Evolutionary conservation across 1,140 invertebrate species (phyloP).

Genomic region (Globodera ellingtonae): DNA sequence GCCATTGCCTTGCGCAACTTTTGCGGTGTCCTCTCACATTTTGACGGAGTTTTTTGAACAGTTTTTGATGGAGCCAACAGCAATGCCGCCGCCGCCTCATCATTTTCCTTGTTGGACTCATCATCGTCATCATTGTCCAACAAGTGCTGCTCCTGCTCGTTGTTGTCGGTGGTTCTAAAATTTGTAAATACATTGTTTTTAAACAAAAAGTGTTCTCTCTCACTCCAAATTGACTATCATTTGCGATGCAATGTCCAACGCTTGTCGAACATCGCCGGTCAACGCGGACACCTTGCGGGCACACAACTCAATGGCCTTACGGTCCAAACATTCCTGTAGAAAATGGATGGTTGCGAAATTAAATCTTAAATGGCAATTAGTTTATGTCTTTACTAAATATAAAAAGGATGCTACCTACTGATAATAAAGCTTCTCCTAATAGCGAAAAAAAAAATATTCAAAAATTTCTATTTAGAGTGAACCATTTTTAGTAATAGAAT

Average conservation of each 20-base stretch:
- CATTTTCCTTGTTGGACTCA: too few species aligned
- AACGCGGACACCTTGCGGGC: slow-evolving; percentile 90
- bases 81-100: neutral
- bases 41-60: slow-evolving; percentile 14
- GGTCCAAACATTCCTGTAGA: slow-evolving; percentile 48
- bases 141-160: too few species aligned
- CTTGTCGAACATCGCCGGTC: slow-evolving; percentile 88
- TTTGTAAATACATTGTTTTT: slow-evolving; percentile 7
- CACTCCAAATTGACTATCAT: slow-evolving; percentile 65
- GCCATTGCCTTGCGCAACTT: slow-evolving; percentile 17
- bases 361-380: neutral
- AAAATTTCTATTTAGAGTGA: too few species aligned
- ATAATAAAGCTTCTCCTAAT: too few species aligned
- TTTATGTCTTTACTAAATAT: too few species aligned
- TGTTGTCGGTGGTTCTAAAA: slow-evolving; percentile 6
- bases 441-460: too few species aligned
- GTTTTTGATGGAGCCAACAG: neutral
- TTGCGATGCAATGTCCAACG: slow-evolving; percentile 80
- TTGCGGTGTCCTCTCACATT: slow-evolving; percentile 26
- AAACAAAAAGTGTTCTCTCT: slow-evolving; percentile 67
- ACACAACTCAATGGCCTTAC: slow-evolving; percentile 81
- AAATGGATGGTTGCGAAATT: neutral
- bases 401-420: neutral
- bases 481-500: neutral
- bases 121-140: too few species aligned